phyloP scores from a whole-genome alignment of 2,113 vertebrate species.

The Regulus satrapa region DNA sequence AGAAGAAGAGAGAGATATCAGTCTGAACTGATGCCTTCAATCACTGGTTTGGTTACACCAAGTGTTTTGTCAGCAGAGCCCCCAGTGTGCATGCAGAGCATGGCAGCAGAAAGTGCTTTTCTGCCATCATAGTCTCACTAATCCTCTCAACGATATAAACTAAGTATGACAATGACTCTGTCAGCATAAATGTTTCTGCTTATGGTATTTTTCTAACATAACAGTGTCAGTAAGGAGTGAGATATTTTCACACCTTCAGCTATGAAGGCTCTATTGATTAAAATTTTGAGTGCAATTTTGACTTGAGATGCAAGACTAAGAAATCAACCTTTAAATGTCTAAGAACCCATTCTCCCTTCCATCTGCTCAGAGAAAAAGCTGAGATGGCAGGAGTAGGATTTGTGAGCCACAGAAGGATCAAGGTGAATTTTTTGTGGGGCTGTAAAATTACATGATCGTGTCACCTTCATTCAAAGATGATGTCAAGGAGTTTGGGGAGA shows the following conservation, averaged over 20 bases:
- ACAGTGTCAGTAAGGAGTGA: neutral
- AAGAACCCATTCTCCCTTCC: neutral
- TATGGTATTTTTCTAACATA: neutral
- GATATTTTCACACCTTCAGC: neutral
- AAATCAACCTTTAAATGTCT: neutral
- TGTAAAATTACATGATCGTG: neutral
- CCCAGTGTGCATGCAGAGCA: neutral
- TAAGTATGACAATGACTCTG: neutral
- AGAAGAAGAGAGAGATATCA: neutral
- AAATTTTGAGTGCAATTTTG: neutral
- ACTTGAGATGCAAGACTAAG: neutral
- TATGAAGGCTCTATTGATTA: neutral
- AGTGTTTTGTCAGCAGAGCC: neutral
- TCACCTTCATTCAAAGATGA: neutral
- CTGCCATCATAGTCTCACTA: neutral
- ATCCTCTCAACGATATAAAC: neutral
- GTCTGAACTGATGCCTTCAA: neutral
- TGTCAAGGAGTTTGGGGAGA: neutral
- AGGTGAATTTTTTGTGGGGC: neutral
- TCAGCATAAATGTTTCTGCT: neutral
- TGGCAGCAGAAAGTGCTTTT: neutral
- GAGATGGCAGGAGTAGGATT: neutral
- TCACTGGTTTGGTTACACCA: neutral
- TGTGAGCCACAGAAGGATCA: neutral
- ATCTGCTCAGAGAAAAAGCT: neutral